Base-by-base conservation (phyloP, 1,140 invertebrate genomes). In the Oppia nitens region DNA sequence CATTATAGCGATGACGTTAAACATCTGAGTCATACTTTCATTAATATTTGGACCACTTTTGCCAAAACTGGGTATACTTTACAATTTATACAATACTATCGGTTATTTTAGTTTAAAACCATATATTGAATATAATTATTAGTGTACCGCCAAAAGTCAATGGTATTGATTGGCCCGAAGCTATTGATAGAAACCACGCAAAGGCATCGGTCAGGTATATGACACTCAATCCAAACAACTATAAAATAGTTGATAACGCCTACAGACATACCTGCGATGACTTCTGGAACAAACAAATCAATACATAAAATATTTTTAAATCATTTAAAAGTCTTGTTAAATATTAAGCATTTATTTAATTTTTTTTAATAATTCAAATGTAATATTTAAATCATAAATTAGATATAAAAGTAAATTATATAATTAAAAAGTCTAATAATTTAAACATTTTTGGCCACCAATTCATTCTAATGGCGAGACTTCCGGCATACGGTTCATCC, bases 401-500 rank as follows among this genome's bases (percentile, higher is more conserved):
- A 40, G 17, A 40, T 40, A 9, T n/a, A 17, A 6, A 40, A 9
- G 17, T 9, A 40, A 40, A 17, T 40, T 40, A 9, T 40, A 17
- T 40, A 40, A 40, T 9, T 40, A 9, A 6, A 40, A 40, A 40
- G 6, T 40, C 32, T 6, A 40, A 40, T 40, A 9, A n/a, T n/a
- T n/a, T n/a, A n/a, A 40, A 40, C 32, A 40, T 40, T 40, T 40
- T 40, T 40, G 32, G 6, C 17, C 32, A 40, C 55, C 55, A 56
- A 20, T 49, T 4, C 14, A 56, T 49, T 9, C 9, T 56, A 26
- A 56, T 29, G 9, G 32, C 20, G 3, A 56, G 6, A 52, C n/a
- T 53, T 3, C 55, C 55, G 21, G 20, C 23, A 28, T 56, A 56
- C 11, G 55, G 55, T 12, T 32, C 26, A 6, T 56, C 55, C 55